phyloP scores from a whole-genome alignment of 1,140 invertebrate species.

The Drosophila arawakana region DNA sequence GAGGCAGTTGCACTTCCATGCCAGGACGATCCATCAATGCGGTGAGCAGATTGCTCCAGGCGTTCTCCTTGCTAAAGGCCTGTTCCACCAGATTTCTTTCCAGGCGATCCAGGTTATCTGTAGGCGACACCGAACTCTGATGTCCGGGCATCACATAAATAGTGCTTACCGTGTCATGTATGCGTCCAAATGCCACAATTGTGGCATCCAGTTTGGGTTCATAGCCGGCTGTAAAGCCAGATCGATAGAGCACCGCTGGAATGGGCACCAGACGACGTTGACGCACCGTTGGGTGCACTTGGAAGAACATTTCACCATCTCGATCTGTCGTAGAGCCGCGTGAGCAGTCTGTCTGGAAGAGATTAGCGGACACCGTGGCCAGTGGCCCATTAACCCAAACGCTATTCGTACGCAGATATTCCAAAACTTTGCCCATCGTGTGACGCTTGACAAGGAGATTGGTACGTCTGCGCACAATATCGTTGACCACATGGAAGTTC shows the following conservation, averaged over 20 bases:
- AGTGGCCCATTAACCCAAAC: conserved; percentile 90
- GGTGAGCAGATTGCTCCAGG: conserved; percentile 90
- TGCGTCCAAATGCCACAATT: conserved; percentile 89
- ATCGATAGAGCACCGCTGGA: conserved; percentile 91
- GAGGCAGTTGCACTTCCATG: conserved; percentile 92
- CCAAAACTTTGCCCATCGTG: conserved; percentile 90
- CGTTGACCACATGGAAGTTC: conserved; percentile 91
- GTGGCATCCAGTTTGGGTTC: conserved; percentile 93
- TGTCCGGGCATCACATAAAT: conserved; percentile 92
- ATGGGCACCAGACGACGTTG: conserved; percentile 92
- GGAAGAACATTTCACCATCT: conserved; percentile 94
- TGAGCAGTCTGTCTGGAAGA: conserved; percentile 92
- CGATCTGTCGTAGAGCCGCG: conserved; percentile 89
- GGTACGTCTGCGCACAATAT: conserved; percentile 90
- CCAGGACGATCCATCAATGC: conserved; percentile 89
- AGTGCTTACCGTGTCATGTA: conserved; percentile 89
- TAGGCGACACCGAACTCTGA: conserved; percentile 89
- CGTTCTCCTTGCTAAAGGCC: conserved; percentile 87
- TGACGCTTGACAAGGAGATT: conserved; percentile 92
- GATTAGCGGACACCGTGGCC: conserved; percentile 91
- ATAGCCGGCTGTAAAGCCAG: conserved; percentile 91
- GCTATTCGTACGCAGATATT: conserved; percentile 90
- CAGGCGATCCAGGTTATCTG: conserved; percentile 90
- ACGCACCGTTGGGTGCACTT: conserved; percentile 90
- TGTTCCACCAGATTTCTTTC: conserved; percentile 89